Conservation (phyloP, 2,113 vertebrate species). For the mouse (Mus musculus) region DNA sequence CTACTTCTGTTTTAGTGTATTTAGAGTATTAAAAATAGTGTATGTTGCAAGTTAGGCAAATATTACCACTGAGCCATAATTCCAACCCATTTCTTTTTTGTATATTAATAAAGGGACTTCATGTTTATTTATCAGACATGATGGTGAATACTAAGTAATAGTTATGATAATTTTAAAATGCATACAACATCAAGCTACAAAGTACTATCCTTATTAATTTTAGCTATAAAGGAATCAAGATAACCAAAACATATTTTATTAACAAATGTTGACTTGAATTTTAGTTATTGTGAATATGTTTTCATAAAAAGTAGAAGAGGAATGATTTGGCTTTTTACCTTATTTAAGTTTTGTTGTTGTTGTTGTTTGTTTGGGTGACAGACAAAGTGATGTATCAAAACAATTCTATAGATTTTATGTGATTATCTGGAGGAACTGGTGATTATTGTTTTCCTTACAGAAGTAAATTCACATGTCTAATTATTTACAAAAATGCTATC, state of each 20-base stretch:
- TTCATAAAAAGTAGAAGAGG: background rate
- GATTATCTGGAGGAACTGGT: conserved; percentile 18
- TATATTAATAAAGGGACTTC: background rate
- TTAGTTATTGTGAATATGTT: background rate
- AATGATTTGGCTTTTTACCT: background rate
- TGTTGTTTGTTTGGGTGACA: background rate
- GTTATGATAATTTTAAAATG: background rate
- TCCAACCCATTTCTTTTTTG: background rate
- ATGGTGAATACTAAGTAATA: background rate
- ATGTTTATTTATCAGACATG: background rate
- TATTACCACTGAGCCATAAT: too few relatives aligned
- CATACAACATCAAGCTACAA: background rate
- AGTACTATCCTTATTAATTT: background rate
- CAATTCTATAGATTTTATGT: background rate
- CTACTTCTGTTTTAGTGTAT: background rate
- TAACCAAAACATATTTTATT: background rate
- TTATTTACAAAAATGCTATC: background rate
- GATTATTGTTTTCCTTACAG: background rate
- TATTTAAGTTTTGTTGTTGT: background rate
- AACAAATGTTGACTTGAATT: background rate
- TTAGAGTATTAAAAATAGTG: background rate
- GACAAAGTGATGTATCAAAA: background rate
- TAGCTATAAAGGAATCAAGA: background rate
- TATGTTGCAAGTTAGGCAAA: background rate
- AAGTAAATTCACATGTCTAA: conserved; percentile 8